These are phyloP conservation scores for Sycon ciliatum DNA, from an alignment of 37 sponge, comb jelly and placozoan genomes.

Conservation along the genomic window DNA sequence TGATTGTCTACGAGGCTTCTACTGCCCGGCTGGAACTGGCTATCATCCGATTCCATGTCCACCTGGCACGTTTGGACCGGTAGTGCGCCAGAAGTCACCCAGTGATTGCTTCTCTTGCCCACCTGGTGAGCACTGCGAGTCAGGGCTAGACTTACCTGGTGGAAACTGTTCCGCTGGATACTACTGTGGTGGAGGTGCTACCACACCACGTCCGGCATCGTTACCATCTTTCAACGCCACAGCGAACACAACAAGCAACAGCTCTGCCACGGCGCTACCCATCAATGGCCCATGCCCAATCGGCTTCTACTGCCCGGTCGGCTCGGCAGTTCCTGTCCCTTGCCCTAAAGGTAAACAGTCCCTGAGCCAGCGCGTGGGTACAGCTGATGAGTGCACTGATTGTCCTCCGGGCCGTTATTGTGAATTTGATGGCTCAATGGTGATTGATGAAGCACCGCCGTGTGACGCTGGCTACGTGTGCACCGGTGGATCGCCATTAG, in stretches of 20 bases:
- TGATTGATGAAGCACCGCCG: background rate
- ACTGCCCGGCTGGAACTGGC: background rate
- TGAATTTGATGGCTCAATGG: background rate
- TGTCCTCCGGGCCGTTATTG: background rate
- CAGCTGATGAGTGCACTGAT: background rate
- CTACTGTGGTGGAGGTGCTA: background rate
- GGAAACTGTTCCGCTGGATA: slow-evolving; percentile 1
- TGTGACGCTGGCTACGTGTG: background rate
- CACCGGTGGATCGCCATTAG: slow-evolving; percentile 11
- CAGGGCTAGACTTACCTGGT: background rate
- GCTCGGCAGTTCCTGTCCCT: background rate
- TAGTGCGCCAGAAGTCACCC: background rate
- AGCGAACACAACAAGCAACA: background rate
- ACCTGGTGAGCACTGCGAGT: background rate
- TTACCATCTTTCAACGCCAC: no score
- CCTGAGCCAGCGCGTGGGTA: background rate
- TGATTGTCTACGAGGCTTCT: background rate
- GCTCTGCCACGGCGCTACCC: background rate
- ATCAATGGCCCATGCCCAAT: background rate
- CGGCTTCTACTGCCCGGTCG: background rate
- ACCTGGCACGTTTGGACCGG: background rate
- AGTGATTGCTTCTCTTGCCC: background rate
- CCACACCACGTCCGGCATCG: background rate
- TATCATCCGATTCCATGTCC: background rate
- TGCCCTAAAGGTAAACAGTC: background rate